phyloP scores from a whole-genome alignment of 2,113 vertebrate species.

The Nematolebias whitei region DNA sequence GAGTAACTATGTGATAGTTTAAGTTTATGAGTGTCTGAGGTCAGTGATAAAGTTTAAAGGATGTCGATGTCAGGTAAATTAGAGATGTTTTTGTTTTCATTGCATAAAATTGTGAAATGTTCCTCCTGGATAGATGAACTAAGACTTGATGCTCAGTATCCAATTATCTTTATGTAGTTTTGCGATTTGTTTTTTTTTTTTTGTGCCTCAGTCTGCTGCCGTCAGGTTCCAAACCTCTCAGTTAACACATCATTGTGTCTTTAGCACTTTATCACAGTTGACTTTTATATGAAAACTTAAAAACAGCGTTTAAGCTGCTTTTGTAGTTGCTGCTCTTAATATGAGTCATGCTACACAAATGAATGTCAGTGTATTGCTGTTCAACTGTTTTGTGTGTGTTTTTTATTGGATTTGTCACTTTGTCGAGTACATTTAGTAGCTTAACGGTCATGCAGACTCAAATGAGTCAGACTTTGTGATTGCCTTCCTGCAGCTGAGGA shows the following conservation, averaged over 20 bases:
- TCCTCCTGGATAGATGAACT: not conserved
- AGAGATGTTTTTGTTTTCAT: not conserved
- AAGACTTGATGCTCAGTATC: not conserved
- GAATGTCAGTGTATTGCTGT: not conserved
- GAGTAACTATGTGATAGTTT: too few species aligned
- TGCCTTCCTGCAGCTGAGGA: not conserved
- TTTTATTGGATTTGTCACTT: not conserved
- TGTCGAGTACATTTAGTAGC: not conserved
- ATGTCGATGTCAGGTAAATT: too few species aligned
- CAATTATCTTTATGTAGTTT: too few species aligned
- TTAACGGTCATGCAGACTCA: not conserved
- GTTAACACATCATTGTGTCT: not conserved
- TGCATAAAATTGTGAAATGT: not conserved
- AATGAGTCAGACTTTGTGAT: not conserved
- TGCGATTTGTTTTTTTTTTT: too few species aligned
- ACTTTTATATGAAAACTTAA: not conserved
- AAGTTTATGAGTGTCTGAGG: too few species aligned
- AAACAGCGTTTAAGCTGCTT: slow-evolving; percentile 1
- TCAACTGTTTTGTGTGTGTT: not conserved
- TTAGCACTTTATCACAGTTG: not conserved
- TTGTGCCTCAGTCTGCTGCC: not conserved
- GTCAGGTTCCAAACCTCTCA: not conserved
- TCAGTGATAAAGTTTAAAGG: too few species aligned
- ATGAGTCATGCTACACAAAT: not conserved
- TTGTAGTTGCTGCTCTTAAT: not conserved